Evolutionary conservation across 2,888 invertebrate genomes (phyloP), one percentile per base, ranked within the genome.

Genomic region (Stegophylla sp.): DNA sequence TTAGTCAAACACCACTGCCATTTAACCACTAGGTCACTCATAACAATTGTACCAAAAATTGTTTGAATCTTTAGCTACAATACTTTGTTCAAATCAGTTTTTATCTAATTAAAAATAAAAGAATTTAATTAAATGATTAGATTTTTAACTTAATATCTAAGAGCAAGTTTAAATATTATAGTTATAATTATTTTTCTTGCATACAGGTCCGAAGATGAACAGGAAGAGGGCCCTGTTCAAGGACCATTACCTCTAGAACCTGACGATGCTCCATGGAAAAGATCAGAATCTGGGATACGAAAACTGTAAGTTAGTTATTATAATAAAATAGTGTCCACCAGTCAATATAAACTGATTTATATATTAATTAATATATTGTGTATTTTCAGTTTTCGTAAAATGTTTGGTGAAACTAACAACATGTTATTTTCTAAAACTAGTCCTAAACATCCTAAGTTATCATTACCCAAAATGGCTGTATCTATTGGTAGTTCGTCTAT

Each of bases 201-300:
- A 23, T 41, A 28, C 2, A 84, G 83, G 56, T 83, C 83, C 4
- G 83, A 83, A 4, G 75, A 82, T 7, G 83, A 88, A 64, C 92
- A 92, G 63, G 93, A 93, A 83, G 96, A 96, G 85, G 91, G 94
- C 17, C 95, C 96, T 1, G 98, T 98, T 0, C 97, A 98, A 87
- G 98, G 98, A 4, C 98, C 98, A 0, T 89, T 98, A 85, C 98
- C 98, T 41, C 93, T 92, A 76, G 98, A 98, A 87, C 98, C 98
- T 0, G 96, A 96, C 85, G 98, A 98, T 88, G 98, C 98, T 82
- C 97, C 97, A 0, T 96, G 96, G 94, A 95, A 95, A 87, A 91
- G 90, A 85, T 85, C 87, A 81, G 89, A 91, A 51, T 94, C 95
- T 83, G 95, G 95, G 63, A 95, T 95, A 85, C 90, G 95, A 86